Evolutionary conservation across 2,113 vertebrate genomes (phyloP), one percentile per base, ranked within the genome.

Genomic region (Esox niger): DNA sequence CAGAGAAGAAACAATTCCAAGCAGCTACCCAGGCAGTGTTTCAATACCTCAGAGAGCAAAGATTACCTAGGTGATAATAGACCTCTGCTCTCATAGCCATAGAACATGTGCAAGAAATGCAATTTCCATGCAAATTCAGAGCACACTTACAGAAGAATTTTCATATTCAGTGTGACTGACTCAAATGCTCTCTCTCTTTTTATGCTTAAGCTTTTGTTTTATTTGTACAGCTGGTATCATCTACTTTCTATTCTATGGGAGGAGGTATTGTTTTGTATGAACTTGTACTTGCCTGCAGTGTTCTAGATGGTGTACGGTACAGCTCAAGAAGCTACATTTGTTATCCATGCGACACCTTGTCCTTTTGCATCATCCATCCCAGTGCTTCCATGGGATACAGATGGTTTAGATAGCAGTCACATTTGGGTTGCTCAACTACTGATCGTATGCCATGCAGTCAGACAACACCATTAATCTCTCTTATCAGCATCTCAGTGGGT

Each of bases 401-500:
- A 92, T 91, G 89, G 83, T 81, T 84, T 81, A 84, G 90, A 92
- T 92, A 90, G 88, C 82, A 84, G 84, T 88, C 87, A 88, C 87
- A 91, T 90, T 91, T 86, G 85, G 82, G 83, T 86, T 87, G 86
- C 88, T 88, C 80, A 69, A 82, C 84, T 85, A 80, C 86, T 88
- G 87, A 89, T 90, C 79, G 73, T 82, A 86, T 81, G 88, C 89
- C 90, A 92, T 84, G 86, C 81, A 64, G 79, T 84, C 80, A 83
- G 89, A 92, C 88, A 91, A 91, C 87, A 86, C 87, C 88, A 92
- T 92, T 92, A 91, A 92, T 92, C 90, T 92, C 88, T 82, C 91
- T 92, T 92, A 92, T 92, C 91, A 88, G 87, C 71, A 83, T 82
- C 86, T 86, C 86, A 80, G 87, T 78, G 79, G 86, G 81, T 84